phyloP scores from a whole-genome alignment of 2,113 vertebrate genomes.

The Orycteropus afer region DNA sequence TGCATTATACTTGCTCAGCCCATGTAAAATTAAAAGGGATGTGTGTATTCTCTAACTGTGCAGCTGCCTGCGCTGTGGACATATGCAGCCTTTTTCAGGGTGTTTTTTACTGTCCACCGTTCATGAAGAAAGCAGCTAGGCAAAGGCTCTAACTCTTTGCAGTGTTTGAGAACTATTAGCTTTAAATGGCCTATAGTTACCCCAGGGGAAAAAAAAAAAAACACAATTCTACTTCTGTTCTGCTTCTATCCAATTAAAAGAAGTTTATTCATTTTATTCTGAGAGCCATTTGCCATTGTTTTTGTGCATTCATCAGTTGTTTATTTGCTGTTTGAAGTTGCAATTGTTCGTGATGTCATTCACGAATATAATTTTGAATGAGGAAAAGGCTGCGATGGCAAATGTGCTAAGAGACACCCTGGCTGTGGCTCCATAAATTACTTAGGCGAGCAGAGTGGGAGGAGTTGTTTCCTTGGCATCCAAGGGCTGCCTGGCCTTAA shows the following conservation, averaged over 20 bases:
- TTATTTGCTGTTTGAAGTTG: not conserved
- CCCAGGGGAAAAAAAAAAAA: not conserved
- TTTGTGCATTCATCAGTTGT: constrained; percentile 5
- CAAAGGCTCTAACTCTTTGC: not conserved
- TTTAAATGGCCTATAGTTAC: not conserved
- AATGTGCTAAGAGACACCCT: not conserved
- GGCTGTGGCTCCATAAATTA: not conserved
- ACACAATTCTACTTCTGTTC: not conserved
- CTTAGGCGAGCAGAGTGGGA: not conserved
- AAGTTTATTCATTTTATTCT: not conserved
- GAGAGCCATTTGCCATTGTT: accelerated
- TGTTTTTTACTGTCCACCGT: constrained; percentile 12
- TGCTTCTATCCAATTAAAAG: not conserved
- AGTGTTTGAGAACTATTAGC: not conserved
- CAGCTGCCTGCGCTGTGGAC: constrained; percentile 69
- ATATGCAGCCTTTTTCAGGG: accelerated
- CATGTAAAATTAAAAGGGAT: constrained; percentile 69
- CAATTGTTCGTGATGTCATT: not conserved
- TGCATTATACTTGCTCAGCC: constrained; percentile 66
- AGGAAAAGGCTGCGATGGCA: not conserved
- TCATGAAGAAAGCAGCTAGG: accelerated
- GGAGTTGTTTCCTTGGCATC: not conserved
- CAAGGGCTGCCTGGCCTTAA: not conserved
- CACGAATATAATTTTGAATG: not conserved
- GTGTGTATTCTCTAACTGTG: constrained; percentile 33